Conservation (phyloP, 2,888 invertebrate genomes). For the Abscondita cerata region DNA sequence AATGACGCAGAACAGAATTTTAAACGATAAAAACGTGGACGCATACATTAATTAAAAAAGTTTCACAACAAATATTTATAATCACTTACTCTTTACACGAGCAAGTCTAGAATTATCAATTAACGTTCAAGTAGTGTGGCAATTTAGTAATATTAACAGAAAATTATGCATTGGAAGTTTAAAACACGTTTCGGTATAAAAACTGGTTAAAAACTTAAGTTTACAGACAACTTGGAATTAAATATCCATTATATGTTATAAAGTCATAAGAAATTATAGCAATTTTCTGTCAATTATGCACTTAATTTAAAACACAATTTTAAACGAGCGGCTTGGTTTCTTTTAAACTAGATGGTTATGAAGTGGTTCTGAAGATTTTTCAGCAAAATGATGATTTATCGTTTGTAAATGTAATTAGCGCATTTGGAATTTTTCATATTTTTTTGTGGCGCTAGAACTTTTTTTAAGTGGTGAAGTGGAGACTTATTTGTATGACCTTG, state of each 20-base stretch:
- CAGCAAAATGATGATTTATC: no score
- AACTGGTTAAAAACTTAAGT: slow-evolving; percentile 36
- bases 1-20: no score
- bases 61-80: slow-evolving; percentile 15
- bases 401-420: no score
- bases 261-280: slow-evolving; percentile 52
- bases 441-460: no score
- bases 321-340: slow-evolving; percentile 23
- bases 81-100: slow-evolving; percentile 1
- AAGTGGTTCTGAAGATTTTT: slow-evolving; percentile 7
- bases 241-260: slow-evolving; percentile 52
- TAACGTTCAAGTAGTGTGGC: slow-evolving; percentile 26
- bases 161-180: slow-evolving; percentile 29
- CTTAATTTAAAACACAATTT: slow-evolving; percentile 35
- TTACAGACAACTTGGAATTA: slow-evolving; percentile 47
- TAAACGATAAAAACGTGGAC: no score
- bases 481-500: no score
- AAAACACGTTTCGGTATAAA: slow-evolving; percentile 28
- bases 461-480: no score
- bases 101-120: slow-evolving; percentile 25
- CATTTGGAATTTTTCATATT: no score
- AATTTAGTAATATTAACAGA: slow-evolving; percentile 25
- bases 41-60: no score
- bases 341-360: slow-evolving; percentile 32
- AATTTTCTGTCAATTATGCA: slow-evolving; percentile 49